phyloP scores from a whole-genome alignment of 1,140 invertebrate species.

The Chrysopa pallens region DNA sequence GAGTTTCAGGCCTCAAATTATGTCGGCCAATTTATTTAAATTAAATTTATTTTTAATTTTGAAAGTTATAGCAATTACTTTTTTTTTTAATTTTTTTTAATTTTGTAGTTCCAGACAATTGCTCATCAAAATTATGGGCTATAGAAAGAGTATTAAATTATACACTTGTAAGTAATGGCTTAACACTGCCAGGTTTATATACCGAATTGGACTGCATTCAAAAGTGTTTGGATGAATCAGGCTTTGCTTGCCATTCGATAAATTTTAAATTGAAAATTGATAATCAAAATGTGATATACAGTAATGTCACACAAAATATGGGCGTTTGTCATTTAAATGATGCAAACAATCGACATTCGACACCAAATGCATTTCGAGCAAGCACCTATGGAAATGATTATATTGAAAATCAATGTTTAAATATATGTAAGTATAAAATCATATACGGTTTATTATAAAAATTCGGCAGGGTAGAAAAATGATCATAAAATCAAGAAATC shows the following conservation, averaged over 20 bases:
- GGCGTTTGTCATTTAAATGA: slow-evolving; percentile 36
- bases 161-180: slow-evolving; percentile 25
- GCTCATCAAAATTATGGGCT: slow-evolving; percentile 22
- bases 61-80: no score
- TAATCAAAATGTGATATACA: slow-evolving; percentile 18
- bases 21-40: no score
- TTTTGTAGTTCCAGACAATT: slow-evolving; percentile 18
- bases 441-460: no score
- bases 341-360: slow-evolving; percentile 33
- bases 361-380: slow-evolving; percentile 37
- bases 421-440: slow-evolving; percentile 1
- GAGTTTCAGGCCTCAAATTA: no score
- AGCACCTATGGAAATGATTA: slow-evolving; percentile 41
- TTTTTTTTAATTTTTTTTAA: slow-evolving; percentile 1
- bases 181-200: slow-evolving; percentile 22
- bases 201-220: slow-evolving; percentile 27
- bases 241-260: slow-evolving; percentile 24
- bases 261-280: slow-evolving; percentile 24
- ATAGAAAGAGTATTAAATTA: slow-evolving; percentile 28
- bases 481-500: no score
- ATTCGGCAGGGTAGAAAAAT: no score
- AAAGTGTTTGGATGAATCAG: slow-evolving; percentile 24
- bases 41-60: no score
- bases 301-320: slow-evolving; percentile 5
- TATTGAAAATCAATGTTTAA: slow-evolving; percentile 38